These are phyloP conservation scores for Anadara kagoshimensis DNA, from an alignment of 1,140 invertebrate species.

Conservation along the genomic window DNA sequence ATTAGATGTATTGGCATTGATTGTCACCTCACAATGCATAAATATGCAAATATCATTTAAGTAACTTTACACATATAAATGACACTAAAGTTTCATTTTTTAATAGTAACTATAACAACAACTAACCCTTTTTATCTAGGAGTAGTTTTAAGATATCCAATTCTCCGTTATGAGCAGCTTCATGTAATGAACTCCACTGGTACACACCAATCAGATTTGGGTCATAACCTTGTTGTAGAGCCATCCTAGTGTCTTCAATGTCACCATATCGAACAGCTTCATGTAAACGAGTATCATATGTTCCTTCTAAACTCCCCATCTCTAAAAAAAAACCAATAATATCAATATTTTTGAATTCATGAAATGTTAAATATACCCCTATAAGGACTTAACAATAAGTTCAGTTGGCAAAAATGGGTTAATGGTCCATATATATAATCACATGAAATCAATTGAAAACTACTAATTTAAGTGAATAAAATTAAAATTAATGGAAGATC, in stretches of 20 bases:
- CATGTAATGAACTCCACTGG: slow-evolving; percentile 66
- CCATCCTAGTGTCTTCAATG: slow-evolving; percentile 55
- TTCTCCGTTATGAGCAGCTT: slow-evolving; percentile 66
- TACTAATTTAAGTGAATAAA: too few relatives aligned
- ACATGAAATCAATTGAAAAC: too few relatives aligned
- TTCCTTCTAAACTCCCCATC: slow-evolving; percentile 47
- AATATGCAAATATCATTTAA: too few relatives aligned
- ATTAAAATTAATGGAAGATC: too few relatives aligned
- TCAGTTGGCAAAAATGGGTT: too few relatives aligned
- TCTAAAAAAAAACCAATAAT: background rate
- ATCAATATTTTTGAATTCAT: background rate
- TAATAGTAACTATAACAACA: background rate
- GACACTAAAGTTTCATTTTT: too few relatives aligned
- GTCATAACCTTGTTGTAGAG: slow-evolving; percentile 59
- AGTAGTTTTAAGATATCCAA: slow-evolving; percentile 58
- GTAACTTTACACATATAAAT: too few relatives aligned
- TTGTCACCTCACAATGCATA: too few relatives aligned
- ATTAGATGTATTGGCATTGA: too few relatives aligned
- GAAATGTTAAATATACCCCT: background rate
- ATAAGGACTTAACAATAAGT: background rate
- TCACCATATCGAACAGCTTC: slow-evolving; percentile 65
- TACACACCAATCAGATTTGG: slow-evolving; percentile 65
- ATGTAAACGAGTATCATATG: slow-evolving; percentile 55
- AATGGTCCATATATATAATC: too few relatives aligned
- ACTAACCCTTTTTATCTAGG: slow-evolving; percentile 56